A percentile compares a stretch with the other conserved stretches of the same genome.
These are phyloP conservation scores for Gymnodraco acuticeps DNA, from an alignment of 2,797 vertebrate species.

Conservation along the genomic window DNA sequence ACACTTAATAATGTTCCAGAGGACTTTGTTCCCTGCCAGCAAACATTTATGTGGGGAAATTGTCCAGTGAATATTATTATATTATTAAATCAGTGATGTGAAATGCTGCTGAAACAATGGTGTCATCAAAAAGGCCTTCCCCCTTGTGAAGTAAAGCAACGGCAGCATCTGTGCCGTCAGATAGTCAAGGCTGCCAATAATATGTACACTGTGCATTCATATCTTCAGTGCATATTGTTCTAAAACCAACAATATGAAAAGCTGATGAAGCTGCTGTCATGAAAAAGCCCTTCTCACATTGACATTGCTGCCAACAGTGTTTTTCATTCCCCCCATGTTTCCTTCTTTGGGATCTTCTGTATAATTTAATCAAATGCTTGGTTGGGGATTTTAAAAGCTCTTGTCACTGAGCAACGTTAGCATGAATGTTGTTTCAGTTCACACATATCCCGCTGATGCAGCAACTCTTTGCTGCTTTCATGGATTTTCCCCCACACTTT, in stretches of 20 bases:
- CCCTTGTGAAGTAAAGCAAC: constrained; percentile 51
- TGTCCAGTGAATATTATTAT: constrained; percentile 48
- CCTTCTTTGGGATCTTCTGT: constrained; percentile 48
- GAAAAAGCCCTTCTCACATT: constrained; percentile 55
- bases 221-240: constrained; percentile 58
- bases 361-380: constrained; percentile 68
- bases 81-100: constrained; percentile 67
- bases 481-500: constrained; percentile 57
- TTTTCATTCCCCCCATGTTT: constrained; percentile 47
- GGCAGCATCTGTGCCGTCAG: constrained; percentile 69
- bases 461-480: constrained; percentile 66
- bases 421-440: constrained; percentile 58
- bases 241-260: constrained; percentile 66
- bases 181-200: constrained; percentile 76
- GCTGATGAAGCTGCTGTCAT: constrained; percentile 67
- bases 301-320: constrained; percentile 59
- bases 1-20: constrained; percentile 22
- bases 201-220: constrained; percentile 66
- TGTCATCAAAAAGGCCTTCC: constrained; percentile 50
- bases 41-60: constrained; percentile 40
- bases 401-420: constrained; percentile 59
- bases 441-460: constrained; percentile 59
- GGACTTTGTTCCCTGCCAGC: constrained; percentile 34
- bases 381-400: constrained; percentile 65
- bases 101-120: constrained; percentile 65